A percentile compares a stretch with the other conserved stretches of the same genome.
phyloP scores from a whole-genome alignment of 2,888 invertebrate species.

The Andrena chrysosceles region DNA sequence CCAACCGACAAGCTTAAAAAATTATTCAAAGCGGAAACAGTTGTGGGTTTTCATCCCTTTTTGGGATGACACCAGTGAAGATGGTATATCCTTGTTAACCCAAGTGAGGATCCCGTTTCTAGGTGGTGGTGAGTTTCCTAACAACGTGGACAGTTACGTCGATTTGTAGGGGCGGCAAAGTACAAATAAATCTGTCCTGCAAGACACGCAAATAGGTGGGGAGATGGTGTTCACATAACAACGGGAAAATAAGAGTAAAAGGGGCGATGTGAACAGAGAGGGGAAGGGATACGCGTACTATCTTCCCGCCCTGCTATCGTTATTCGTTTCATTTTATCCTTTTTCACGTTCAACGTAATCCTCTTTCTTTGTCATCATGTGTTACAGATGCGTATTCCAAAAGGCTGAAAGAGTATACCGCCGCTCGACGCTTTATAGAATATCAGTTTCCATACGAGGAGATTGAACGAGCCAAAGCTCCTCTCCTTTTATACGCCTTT shows the following conservation, averaged over 20 bases:
- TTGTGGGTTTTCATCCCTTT: too few relatives aligned
- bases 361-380: slow-evolving; percentile 66
- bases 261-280: background rate
- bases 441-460: slow-evolving; percentile 64
- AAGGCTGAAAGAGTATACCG: slow-evolving; percentile 55
- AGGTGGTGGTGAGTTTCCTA: background rate
- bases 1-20: too few relatives aligned
- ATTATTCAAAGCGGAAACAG: too few relatives aligned
- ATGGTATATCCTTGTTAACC: too few relatives aligned
- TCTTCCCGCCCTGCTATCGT: slow-evolving; percentile 40
- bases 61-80: too few relatives aligned
- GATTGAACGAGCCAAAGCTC: slow-evolving; percentile 66
- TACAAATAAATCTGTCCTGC: slow-evolving; percentile 21
- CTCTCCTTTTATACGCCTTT: slow-evolving; percentile 53
- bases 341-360: slow-evolving; percentile 57
- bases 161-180: slow-evolving; percentile 26
- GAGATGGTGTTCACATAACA: background rate
- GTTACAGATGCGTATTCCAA: slow-evolving; percentile 64
- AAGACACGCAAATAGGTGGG: slow-evolving; percentile 36
- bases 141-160: slow-evolving; percentile 3
- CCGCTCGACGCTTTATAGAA: slow-evolving; percentile 65
- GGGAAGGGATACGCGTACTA: background rate
- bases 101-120: too few relatives aligned
- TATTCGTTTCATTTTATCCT: slow-evolving; percentile 54
- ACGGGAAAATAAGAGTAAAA: background rate